phyloP scores from a whole-genome alignment of 2,113 vertebrate genomes.

The Alligator sinensis region DNA sequence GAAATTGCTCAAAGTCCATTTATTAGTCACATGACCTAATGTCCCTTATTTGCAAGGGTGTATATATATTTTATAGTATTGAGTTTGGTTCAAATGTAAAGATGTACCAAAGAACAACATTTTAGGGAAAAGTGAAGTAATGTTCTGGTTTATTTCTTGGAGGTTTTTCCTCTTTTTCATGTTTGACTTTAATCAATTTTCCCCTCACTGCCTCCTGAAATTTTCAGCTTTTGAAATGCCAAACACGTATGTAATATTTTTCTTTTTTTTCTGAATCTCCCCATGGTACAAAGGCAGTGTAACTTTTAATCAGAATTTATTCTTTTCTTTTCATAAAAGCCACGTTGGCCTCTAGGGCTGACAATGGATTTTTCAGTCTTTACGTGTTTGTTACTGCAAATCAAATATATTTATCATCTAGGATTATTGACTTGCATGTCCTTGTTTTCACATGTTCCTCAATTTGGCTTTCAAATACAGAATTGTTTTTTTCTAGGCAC shows the following conservation, averaged over 20 bases:
- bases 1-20: background rate
- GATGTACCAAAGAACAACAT: background rate
- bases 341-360: background rate
- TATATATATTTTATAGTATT: background rate
- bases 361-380: background rate
- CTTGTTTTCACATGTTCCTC: background rate
- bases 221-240: background rate
- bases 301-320: background rate
- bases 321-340: background rate
- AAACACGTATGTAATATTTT: background rate
- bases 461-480: background rate
- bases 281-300: constrained; percentile 7
- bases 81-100: background rate
- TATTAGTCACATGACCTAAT: background rate
- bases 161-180: background rate
- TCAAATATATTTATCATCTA: background rate
- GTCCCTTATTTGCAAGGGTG: background rate
- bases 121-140: background rate
- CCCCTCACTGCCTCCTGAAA: background rate
- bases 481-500: background rate
- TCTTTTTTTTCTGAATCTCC: constrained; percentile 32
- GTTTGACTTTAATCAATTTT: constrained; percentile 8
- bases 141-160: background rate
- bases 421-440: background rate
- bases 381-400: background rate